Evolutionary conservation across 2,797 vertebrate species (phyloP).

Genomic region (Lophius americanus): DNA sequence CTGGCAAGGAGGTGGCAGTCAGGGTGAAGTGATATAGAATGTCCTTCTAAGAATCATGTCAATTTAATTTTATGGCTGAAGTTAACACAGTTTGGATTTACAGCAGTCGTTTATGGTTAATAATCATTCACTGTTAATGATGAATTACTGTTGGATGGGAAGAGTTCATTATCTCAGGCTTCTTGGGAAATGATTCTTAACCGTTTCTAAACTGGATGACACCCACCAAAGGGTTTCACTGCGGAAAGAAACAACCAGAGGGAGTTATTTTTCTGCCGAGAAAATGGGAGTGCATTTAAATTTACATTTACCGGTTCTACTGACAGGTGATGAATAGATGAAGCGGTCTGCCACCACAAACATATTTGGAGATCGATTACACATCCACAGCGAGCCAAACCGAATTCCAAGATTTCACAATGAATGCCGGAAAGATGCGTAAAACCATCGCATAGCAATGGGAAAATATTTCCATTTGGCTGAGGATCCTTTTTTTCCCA

Average conservation of each 20-base stretch:
- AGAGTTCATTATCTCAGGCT: conserved; percentile 12
- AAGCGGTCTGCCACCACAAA: background rate
- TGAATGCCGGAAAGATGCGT: conserved; percentile 37
- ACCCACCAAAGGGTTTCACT: conserved; percentile 1
- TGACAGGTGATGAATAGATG: background rate
- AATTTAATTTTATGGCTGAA: conserved; percentile 26
- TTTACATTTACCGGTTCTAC: background rate
- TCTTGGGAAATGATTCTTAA: conserved; percentile 16
- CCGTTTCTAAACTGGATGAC: background rate
- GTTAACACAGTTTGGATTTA: conserved; percentile 31
- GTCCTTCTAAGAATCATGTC: conserved; percentile 39
- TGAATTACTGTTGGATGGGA: too few relatives aligned
- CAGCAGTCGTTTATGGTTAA: conserved; percentile 24
- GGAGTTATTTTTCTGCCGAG: background rate
- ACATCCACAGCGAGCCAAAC: background rate
- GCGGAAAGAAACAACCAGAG: background rate
- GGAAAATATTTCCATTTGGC: conserved; percentile 19
- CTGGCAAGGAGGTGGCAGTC: conserved; percentile 45
- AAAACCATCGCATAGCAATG: conserved; percentile 54
- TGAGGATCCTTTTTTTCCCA: background rate
- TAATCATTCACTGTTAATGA: conserved; percentile 19
- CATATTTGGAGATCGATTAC: too few relatives aligned
- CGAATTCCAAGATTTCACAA: conserved; percentile 34
- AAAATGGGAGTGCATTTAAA: conserved; percentile 1
- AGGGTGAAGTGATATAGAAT: conserved; percentile 39